Evolutionary conservation across 2,888 invertebrate genomes (phyloP).

Genomic region (Cosmopolites sordidus): DNA sequence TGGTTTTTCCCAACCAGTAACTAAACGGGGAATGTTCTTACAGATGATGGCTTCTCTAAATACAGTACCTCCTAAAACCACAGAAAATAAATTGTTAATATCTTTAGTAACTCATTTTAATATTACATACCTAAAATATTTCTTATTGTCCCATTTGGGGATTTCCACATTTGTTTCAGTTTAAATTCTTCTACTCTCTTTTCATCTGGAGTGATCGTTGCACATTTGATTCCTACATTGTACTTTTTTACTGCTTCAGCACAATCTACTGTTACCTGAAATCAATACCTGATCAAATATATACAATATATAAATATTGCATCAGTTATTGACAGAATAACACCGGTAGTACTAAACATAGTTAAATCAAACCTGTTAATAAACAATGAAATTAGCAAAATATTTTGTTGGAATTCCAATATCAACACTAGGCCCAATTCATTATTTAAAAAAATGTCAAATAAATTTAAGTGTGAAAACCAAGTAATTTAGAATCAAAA

Average conservation of each 20-base stretch:
- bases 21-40: slow-evolving; percentile 92
- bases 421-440: no score
- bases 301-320: slow-evolving; percentile 2
- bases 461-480: no score
- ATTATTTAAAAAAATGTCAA: no score
- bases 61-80: slow-evolving; percentile 60
- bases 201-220: slow-evolving; percentile 97
- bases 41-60: slow-evolving; percentile 86
- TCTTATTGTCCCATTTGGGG: slow-evolving; percentile 84
- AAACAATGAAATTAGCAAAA: no score
- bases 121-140: slow-evolving; percentile 59
- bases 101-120: not conserved
- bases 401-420: no score
- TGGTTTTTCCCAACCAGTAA: slow-evolving; percentile 91
- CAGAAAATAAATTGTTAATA: not conserved
- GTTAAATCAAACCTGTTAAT: no score
- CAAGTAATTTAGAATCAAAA: no score
- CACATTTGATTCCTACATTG: slow-evolving; percentile 98
- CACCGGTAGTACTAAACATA: no score
- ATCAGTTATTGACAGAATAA: not conserved
- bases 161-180: slow-evolving; percentile 86
- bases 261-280: slow-evolving; percentile 90
- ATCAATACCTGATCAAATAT: slow-evolving; percentile 15
- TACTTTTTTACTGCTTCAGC: slow-evolving; percentile 95
- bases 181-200: slow-evolving; percentile 87